These are phyloP conservation scores for Carcharodon carcharias DNA, from an alignment of 2,797 vertebrate species.

Conservation along the genomic window DNA sequence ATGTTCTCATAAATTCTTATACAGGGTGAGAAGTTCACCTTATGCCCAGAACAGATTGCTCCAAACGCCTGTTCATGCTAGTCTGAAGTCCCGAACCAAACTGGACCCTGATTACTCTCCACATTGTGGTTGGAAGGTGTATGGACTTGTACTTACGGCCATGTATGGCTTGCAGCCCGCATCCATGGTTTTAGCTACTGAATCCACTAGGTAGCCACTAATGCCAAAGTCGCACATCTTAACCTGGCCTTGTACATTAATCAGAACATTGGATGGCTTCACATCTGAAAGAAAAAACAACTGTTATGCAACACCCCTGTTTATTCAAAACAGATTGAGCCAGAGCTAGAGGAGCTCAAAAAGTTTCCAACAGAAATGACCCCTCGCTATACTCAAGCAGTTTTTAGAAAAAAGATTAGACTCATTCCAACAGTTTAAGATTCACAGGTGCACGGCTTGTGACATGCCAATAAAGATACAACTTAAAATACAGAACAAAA, in stretches of 20 bases:
- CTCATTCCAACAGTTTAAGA: not conserved
- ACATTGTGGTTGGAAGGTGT: not conserved
- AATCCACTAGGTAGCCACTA: conserved; percentile 94
- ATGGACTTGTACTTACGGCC: conserved; percentile 70
- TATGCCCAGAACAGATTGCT: not conserved
- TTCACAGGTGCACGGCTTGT: not conserved
- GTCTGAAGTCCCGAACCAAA: not conserved
- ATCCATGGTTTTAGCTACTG: conserved; percentile 92
- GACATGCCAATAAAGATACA: not conserved
- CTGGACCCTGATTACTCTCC: not conserved
- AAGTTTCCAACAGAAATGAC: not conserved
- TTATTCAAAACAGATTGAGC: not conserved
- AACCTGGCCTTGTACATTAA: conserved; percentile 89
- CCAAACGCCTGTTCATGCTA: not conserved
- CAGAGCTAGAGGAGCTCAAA: not conserved
- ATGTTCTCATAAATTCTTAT: not conserved
- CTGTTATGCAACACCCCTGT: not conserved
- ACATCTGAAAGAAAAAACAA: conserved; percentile 67
- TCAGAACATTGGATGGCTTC: conserved; percentile 94
- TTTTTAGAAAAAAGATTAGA: not conserved
- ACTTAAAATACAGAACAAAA: not conserved
- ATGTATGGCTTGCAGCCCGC: conserved; percentile 97
- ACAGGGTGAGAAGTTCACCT: not conserved
- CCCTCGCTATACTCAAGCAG: not conserved
- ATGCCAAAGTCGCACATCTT: conserved; percentile 99